These are phyloP conservation scores for Rapana venosa DNA, from an alignment of 2,888 invertebrate genomes.

Conservation along the genomic window DNA sequence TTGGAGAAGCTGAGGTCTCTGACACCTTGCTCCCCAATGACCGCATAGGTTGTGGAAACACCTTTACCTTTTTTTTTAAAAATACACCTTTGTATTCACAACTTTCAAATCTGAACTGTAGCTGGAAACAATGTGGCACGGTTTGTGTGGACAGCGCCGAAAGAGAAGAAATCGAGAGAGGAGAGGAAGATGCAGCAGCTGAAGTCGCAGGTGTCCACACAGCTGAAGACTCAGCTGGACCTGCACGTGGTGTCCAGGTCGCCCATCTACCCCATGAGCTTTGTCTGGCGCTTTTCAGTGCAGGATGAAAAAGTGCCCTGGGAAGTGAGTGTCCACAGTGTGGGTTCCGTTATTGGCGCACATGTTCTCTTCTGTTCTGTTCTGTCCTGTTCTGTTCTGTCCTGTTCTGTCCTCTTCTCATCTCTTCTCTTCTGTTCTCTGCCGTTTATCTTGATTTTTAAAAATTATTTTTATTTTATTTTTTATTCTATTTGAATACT, in stretches of 20 bases:
- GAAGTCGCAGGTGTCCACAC: constrained; percentile 53
- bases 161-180: constrained; percentile 16
- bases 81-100: too few species aligned
- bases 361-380: background rate
- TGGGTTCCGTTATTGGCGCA: background rate
- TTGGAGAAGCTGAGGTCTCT: too few species aligned
- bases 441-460: too few species aligned
- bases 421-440: background rate
- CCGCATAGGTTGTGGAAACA: too few species aligned
- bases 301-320: constrained; percentile 67
- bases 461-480: too few species aligned
- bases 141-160: background rate
- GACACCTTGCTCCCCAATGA: too few species aligned
- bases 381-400: background rate
- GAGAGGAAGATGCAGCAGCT: constrained; percentile 45
- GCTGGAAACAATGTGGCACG: background rate
- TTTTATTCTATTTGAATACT: too few species aligned
- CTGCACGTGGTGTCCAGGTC: constrained; percentile 60
- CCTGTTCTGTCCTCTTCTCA: too few species aligned
- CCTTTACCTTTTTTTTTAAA: too few species aligned
- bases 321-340: constrained; percentile 56
- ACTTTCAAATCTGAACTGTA: background rate
- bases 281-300: constrained; percentile 58
- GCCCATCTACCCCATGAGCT: constrained; percentile 61
- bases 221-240: constrained; percentile 53